Percentiles rank a stretch among this genome's conserved stretches.
phyloP scores from a whole-genome alignment of 2,797 vertebrate species.

The Petrocephalus schoutedeni region DNA sequence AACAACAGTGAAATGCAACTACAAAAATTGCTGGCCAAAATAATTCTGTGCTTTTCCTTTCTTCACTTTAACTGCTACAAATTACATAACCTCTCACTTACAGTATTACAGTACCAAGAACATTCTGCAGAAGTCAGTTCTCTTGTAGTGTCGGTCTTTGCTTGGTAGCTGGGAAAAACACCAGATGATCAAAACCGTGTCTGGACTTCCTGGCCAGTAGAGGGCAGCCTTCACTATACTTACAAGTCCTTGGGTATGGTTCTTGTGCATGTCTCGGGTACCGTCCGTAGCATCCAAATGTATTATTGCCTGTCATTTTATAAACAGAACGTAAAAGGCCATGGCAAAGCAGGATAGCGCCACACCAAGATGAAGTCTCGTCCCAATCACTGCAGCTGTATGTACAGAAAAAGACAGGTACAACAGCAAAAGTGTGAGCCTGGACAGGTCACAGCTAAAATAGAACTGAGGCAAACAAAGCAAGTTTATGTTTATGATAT shows the following conservation, averaged over 20 bases:
- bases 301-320: slow-evolving; percentile 60
- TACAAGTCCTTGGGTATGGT: background rate
- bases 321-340: slow-evolving; percentile 68
- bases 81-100: background rate
- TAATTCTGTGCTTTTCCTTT: background rate
- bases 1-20: background rate
- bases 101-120: background rate
- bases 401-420: background rate
- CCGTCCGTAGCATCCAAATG: background rate
- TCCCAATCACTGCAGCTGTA: slow-evolving; percentile 72
- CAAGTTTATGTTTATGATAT: background rate
- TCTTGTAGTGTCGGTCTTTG: background rate
- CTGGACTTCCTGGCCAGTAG: slow-evolving; percentile 2
- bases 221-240: background rate
- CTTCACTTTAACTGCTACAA: background rate
- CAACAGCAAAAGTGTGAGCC: background rate
- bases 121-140: slow-evolving; percentile 4
- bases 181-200: background rate
- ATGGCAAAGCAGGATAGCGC: slow-evolving; percentile 65
- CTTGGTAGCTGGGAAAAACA: background rate
- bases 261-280: background rate
- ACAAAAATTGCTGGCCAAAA: background rate
- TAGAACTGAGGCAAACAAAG: background rate
- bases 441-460: background rate
- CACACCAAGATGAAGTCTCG: slow-evolving; percentile 66